A percentile compares a stretch with the other conserved stretches of the same genome.
These are phyloP conservation scores for Ptiloglossa arizonensis DNA, from an alignment of 1,140 invertebrate species.

Conservation along the genomic window DNA sequence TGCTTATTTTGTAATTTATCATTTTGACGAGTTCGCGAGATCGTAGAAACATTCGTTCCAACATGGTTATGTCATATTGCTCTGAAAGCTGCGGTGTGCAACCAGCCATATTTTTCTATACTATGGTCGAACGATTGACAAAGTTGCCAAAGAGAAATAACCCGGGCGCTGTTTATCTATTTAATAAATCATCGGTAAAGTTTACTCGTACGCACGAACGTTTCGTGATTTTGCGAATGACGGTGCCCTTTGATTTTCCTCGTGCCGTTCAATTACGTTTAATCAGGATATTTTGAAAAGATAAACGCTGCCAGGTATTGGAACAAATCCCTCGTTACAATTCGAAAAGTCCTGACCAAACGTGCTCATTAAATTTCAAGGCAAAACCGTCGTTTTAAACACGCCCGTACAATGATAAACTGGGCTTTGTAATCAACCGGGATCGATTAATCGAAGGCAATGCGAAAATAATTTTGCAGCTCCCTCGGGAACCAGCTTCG, in stretches of 20 bases:
- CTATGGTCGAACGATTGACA: neutral
- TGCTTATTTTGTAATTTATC: neutral
- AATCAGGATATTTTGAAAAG: constrained; percentile 22
- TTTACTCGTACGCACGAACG: neutral
- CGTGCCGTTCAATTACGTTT: neutral
- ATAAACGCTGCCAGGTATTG: neutral
- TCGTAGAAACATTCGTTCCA: neutral
- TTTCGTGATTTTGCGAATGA: neutral
- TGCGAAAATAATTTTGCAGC: neutral
- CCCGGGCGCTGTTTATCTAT: no score
- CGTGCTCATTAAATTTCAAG: neutral
- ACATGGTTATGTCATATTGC: neutral
- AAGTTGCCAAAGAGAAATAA: no score
- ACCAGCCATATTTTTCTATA: neutral
- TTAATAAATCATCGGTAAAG: neutral
- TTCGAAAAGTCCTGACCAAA: neutral
- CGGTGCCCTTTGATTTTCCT: neutral
- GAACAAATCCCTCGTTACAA: neutral
- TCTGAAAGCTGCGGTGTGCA: neutral
- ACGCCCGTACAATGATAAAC: neutral
- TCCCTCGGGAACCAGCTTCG: neutral
- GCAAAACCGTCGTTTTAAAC: neutral
- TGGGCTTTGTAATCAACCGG: neutral
- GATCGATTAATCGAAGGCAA: neutral
- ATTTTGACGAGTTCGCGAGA: neutral